Base-by-base conservation (phyloP, 1,140 invertebrate species). In the Neodiprion lecontei region DNA sequence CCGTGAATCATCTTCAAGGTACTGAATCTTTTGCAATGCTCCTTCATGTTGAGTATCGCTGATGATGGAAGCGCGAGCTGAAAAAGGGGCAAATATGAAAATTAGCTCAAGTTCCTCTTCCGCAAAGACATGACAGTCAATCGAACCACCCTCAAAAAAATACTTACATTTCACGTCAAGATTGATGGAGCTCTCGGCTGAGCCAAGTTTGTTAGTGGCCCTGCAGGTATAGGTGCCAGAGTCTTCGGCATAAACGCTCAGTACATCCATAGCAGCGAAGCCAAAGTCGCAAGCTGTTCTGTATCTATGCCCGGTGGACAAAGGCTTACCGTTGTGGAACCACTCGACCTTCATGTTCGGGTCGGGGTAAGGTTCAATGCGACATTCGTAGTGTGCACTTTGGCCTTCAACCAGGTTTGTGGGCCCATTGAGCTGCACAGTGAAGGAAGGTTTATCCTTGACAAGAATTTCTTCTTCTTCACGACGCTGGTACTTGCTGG, bases 351-450 rank as follows among this genome's bases (percentile, higher is more conserved):
- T 94, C 83, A 99, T 93, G 72, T 94, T 95, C 1, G 97, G 93
- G 89, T 99, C 98, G 10, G 96, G 97, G 82, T 98, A 96, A 61
- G 98, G 98, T 80, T 98, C 95, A 80, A 99, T 95, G 69, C 96
- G 92, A 81, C 97, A 98, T 89, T 99, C 97, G 86, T 99, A 99
- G 83, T 97, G 97, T 72, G 96, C 95, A 83, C 94, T 96, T 88
- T 96, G 95, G 1, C 95, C 95, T 88, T 98, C 96, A 49, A 94
- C 88, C 48, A 97, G 87, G 75, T 91, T 93, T 40, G 91, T 92
- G 14, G 95, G 95, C 23, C 96, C 96, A 82, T 95, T 96, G 17
- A 98, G 86, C 86, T 96, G 93, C 17, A 95, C 96, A 1, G 95
- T 93, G 81, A 98, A 99, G 68, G 91, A 90, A 2, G 97, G 97